phyloP scores from a whole-genome alignment of 2,113 vertebrate genomes.

The Alligator sinensis region DNA sequence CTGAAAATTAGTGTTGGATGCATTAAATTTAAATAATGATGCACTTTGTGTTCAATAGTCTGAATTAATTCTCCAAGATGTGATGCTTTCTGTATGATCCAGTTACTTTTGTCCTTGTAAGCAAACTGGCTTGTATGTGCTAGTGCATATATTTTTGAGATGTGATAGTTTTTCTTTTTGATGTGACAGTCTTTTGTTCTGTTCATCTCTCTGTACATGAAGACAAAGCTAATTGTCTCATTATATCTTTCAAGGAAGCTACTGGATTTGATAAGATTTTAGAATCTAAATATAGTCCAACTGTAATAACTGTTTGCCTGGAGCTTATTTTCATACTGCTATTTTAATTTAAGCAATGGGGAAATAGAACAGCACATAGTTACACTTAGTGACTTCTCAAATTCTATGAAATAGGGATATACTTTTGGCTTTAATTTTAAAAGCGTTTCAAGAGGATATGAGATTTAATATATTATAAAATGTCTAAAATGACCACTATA shows the following conservation, averaged over 20 bases:
- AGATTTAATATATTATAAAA: rapidly evolving
- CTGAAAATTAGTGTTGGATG: not conserved
- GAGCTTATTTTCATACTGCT: not conserved
- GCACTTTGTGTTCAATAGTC: not conserved
- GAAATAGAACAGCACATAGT: not conserved
- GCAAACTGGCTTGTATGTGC: not conserved
- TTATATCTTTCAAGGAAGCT: not conserved
- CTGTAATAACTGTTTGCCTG: rapidly evolving
- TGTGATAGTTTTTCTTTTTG: not conserved
- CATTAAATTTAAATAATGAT: not conserved
- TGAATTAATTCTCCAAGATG: not conserved
- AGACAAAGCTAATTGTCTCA: not conserved
- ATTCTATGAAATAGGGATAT: not conserved
- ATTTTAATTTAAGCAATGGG: not conserved
- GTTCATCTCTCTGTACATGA: not conserved
- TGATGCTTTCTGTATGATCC: not conserved
- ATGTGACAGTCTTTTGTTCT: not conserved
- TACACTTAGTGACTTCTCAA: not conserved
- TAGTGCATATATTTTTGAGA: not conserved
- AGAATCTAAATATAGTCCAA: not conserved
- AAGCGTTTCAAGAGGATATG: not conserved
- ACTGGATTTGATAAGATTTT: not conserved
- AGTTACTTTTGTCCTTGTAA: not conserved
- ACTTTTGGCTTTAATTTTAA: not conserved
- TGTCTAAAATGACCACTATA: not conserved